Base-by-base conservation (phyloP, 2,797 vertebrate species). In the Pseudomugil tenellus region DNA sequence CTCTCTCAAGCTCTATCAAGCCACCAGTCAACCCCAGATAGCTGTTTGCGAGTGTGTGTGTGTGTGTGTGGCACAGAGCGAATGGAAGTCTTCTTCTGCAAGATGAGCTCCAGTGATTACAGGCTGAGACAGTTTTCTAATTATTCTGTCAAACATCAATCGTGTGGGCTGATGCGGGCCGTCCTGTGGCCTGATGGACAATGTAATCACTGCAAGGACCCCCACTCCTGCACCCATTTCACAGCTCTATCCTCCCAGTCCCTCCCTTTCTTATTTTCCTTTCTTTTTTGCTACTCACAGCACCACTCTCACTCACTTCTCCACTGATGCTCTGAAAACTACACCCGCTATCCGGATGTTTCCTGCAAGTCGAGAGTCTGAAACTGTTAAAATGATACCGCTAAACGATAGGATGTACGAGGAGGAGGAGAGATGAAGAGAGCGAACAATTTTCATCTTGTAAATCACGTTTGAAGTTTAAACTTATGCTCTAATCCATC, bases 81-180 rank as follows among this genome's bases (percentile, higher is more conserved):
- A 86, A 88, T 89, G 80, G 88, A 91, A 92, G 91, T 93, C 92
- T 91, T 93, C 94, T 88, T 92, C 88, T 84, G 79, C 90, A 88
- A 94, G 94, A 94, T 95, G 94, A 94, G 94, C 94, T 93, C 72
- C 83, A 95, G 92, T 93, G 94, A 96, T 96, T 97, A 97, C 95
- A 93, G 91, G 91, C 93, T 89, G 94, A 95, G 97, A 97, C 96
- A 97, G 94, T 95, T 98, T 98, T 97, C 96, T 98, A 98, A 98
- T 98, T 99, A 98, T 96, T 96, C 95, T 98, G 97, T 97, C 97
- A 98, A 97, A 95, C 95, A 97, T 98, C 97, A 96, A 96, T 97
- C 95, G 92, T 84, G 76, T 89, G 91, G 92, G 89, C 82, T 94
- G 96, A 95, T 94, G 95, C 93, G 78, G 92, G 92, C 95, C 94